Conservation (phyloP, 2,888 invertebrate species). For the Ypsolopha scabrella region DNA sequence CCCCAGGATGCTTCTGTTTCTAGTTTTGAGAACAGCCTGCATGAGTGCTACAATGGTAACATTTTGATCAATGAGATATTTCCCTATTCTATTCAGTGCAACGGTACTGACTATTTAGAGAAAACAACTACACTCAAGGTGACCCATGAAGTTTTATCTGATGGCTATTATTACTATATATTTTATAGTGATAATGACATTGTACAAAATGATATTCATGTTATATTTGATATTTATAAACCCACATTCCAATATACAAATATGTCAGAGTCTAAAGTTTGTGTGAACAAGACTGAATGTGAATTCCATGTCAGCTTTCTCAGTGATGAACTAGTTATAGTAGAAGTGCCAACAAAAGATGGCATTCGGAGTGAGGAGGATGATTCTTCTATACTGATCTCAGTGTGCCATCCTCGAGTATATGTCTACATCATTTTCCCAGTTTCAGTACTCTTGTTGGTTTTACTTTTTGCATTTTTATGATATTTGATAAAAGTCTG, state of each 20-base stretch:
- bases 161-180: conserved; percentile 91
- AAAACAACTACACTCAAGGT: conserved; percentile 74
- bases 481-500: conserved; percentile 60
- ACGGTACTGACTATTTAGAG: conserved; percentile 77
- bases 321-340: conserved; percentile 83
- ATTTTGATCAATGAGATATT: conserved; percentile 81
- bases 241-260: conserved; percentile 85
- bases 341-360: conserved; percentile 86
- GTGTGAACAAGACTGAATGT: conserved; percentile 83
- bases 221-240: conserved; percentile 86
- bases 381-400: conserved; percentile 78
- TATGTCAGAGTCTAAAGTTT: conserved; percentile 74
- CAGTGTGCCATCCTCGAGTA: conserved; percentile 84
- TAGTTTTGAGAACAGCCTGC: conserved; percentile 83
- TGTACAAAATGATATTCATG: conserved; percentile 83
- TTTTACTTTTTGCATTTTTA: conserved; percentile 85
- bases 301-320: conserved; percentile 78
- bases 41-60: conserved; percentile 81
- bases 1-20: conserved; percentile 78
- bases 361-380: conserved; percentile 83
- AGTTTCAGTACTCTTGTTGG: conserved; percentile 78
- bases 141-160: conserved; percentile 77
- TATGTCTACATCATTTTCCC: conserved; percentile 85
- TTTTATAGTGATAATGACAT: conserved; percentile 90
- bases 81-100: conserved; percentile 76